Evolutionary conservation across 2,113 vertebrate species (phyloP), one percentile per base, ranked within the genome.

Genomic region (Stercorarius parasiticus): DNA sequence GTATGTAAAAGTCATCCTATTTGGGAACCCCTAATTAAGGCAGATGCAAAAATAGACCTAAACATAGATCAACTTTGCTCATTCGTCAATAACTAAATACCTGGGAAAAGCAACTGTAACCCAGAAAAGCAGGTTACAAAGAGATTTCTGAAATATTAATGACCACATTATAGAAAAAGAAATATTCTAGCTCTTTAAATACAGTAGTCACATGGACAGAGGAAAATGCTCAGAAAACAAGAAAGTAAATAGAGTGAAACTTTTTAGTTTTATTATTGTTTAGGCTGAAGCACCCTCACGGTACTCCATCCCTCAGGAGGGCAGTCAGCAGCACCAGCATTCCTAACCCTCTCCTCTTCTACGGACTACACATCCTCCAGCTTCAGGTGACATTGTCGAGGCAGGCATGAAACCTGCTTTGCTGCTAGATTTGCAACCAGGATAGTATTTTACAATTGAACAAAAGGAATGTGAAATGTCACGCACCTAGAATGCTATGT

Each of bases 131-230:
- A 76, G 84, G 76, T 84, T 94, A 95, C 82, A 93, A 89, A 93
- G 65, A 84, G 82, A 88, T 91, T 66, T 93, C 70, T 90, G 64
- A 91, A 93, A 92, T 91, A 88, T 83, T 95, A 86, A 42, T 90
- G 72, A 85, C 58, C 49, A 30, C 38, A 25, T 88, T 82, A 56
- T 61, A 70, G 49, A 74, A 73, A 90, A 88, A 62, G 40, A 85
- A 91, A 71, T 65, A 91, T 40, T 94, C 80, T 65, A 36, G 55
- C 74, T 86, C 65, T 92, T 93, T 88, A 94, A 73, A 86, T 85
- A 74, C 27, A 61, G 10, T 61, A 88, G 25, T 87, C 42, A 34
- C 2, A 3, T 26, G 40, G 30, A 81, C 49, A 64, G 42, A 71
- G 26, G 29, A 67, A 71, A 82, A 76, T 65, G 22, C n/a, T 92